Percentiles rank a stretch among this genome's conserved stretches.
Evolutionary conservation across 2,113 vertebrate genomes (phyloP).

Genomic region (Tylochromis polylepis): DNA sequence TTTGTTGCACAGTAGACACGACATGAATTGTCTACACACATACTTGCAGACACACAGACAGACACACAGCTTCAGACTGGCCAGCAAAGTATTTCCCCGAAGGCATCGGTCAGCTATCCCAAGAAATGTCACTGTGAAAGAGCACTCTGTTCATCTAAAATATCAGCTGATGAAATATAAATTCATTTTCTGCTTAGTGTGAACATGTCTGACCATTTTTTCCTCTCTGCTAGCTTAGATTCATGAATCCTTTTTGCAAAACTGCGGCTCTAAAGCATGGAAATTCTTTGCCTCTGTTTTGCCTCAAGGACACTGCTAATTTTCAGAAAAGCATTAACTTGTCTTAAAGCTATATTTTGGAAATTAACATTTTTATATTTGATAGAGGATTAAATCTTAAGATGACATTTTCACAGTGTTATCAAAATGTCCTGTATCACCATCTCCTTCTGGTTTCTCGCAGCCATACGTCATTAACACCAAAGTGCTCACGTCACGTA

Average conservation of each 20-base stretch:
- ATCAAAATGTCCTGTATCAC: neutral
- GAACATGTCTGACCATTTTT: neutral
- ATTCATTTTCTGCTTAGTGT: neutral
- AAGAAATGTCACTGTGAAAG: conserved; percentile 8
- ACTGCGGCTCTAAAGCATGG: neutral
- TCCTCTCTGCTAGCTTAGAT: neutral
- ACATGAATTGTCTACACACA: neutral
- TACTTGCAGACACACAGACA: neutral
- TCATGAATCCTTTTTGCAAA: neutral
- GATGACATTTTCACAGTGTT: neutral
- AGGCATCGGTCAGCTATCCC: neutral
- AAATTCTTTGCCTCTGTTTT: neutral
- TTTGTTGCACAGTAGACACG: neutral
- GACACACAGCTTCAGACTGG: neutral
- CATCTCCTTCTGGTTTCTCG: neutral
- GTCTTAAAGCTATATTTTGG: neutral
- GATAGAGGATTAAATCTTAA: neutral
- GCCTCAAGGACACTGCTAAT: neutral
- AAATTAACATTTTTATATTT: neutral
- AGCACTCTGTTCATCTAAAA: neutral
- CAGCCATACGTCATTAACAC: neutral
- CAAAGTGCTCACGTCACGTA: neutral
- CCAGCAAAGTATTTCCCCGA: neutral
- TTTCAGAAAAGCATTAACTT: neutral
- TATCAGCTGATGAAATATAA: neutral